Evolutionary conservation across 2,888 invertebrate species (phyloP).

Genomic region (Brassicogethes aeneus): DNA sequence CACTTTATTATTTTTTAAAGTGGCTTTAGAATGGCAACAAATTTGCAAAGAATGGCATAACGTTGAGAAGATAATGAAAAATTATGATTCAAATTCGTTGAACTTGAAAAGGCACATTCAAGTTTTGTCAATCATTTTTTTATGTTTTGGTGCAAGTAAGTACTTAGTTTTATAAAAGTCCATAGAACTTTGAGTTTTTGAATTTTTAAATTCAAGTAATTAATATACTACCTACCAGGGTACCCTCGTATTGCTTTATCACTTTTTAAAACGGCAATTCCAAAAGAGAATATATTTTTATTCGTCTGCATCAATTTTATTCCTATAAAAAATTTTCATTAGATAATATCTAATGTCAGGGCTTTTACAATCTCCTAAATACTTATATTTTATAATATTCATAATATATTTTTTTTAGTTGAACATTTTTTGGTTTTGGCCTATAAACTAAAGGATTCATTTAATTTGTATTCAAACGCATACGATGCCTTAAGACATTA

Average conservation of each 20-base stretch:
- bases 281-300: no score
- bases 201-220: no score
- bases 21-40: conserved; percentile 1
- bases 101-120: conserved; percentile 2
- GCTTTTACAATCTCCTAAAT: no score
- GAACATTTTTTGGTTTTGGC: background rate
- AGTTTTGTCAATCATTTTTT: background rate
- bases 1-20: background rate
- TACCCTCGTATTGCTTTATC: no score
- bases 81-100: background rate
- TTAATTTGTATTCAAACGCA: background rate
- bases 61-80: background rate
- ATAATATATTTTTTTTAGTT: background rate
- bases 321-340: no score
- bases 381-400: background rate
- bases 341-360: no score
- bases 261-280: no score
- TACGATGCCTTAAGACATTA: background rate
- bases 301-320: no score
- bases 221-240: no score
- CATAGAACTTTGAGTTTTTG: no score
- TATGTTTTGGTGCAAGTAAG: background rate
- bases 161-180: background rate
- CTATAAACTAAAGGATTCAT: background rate
- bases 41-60: background rate